These are phyloP conservation scores for Scytalopus superciliaris DNA, from an alignment of 2,113 vertebrate genomes.

Conservation along the genomic window DNA sequence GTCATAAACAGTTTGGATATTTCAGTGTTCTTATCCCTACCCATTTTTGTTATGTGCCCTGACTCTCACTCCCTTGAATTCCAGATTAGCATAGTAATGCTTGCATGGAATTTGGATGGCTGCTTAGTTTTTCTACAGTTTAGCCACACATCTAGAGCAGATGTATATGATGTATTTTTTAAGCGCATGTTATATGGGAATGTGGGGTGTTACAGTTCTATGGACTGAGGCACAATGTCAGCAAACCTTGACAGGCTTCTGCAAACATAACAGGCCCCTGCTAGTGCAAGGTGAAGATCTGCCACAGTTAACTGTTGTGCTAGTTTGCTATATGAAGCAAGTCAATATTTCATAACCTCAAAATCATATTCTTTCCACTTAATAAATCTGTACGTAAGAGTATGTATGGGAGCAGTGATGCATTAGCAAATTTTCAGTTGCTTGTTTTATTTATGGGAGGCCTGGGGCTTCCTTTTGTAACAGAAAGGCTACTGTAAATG, in stretches of 20 bases:
- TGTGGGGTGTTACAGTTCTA: rapidly evolving
- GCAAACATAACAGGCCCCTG: not conserved
- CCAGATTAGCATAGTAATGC: not conserved
- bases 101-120: not conserved
- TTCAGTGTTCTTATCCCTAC: not conserved
- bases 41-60: not conserved
- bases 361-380: not conserved
- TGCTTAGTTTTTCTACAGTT: not conserved
- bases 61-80: not conserved
- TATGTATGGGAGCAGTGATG: not conserved
- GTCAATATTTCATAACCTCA: not conserved
- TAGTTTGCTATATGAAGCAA: not conserved
- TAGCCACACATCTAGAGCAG: not conserved
- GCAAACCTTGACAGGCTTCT: not conserved
- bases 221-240: not conserved
- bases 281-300: not conserved
- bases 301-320: not conserved
- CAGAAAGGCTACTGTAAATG: not conserved
- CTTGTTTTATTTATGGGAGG: not conserved
- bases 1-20: not conserved
- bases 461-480: not conserved
- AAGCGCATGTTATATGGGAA: rapidly evolving
- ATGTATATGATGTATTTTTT: not conserved
- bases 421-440: not conserved
- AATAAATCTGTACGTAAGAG: not conserved